These are phyloP conservation scores for Philopotamus ludificatus DNA, from an alignment of 1,140 invertebrate genomes.

Conservation along the genomic window DNA sequence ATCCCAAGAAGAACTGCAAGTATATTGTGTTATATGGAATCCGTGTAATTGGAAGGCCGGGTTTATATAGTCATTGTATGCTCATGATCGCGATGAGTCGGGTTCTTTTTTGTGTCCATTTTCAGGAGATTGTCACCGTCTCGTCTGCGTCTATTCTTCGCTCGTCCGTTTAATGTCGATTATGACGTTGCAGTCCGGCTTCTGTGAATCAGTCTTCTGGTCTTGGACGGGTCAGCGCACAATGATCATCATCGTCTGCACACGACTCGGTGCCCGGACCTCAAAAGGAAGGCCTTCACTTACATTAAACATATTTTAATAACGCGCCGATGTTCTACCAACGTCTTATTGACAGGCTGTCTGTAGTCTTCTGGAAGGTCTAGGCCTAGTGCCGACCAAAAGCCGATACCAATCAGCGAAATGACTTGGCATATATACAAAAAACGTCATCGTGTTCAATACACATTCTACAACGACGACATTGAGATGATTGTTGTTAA, in stretches of 20 bases:
- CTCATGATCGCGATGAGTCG: no score
- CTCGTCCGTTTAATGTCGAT: conserved; percentile 21
- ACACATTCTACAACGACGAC: conserved; percentile 13
- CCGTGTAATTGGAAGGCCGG: no score
- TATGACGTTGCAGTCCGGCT: conserved; percentile 5
- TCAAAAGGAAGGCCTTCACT: background rate
- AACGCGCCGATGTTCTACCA: conserved; percentile 13
- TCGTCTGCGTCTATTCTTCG: background rate
- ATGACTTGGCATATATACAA: conserved; percentile 33
- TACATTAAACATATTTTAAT: conserved; percentile 24
- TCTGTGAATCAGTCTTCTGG: conserved; percentile 21
- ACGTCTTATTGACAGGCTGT: conserved; percentile 18
- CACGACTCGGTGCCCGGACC: conserved; percentile 3
- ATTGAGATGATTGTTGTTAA: conserved; percentile 12
- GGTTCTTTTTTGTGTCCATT: no score
- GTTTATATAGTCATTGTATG: no score
- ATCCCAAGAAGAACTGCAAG: no score
- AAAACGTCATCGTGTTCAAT: conserved; percentile 12
- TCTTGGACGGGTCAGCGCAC: conserved; percentile 20
- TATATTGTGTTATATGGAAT: no score
- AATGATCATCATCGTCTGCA: conserved; percentile 10
- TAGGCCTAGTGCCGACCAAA: conserved; percentile 11
- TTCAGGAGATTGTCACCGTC: background rate
- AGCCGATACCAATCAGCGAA: conserved; percentile 39
- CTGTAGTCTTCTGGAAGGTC: conserved; percentile 19